Percentiles rank a stretch among this genome's conserved stretches.
Evolutionary conservation across 1,140 invertebrate species (phyloP).

Genomic region (Drosophila takahashii): DNA sequence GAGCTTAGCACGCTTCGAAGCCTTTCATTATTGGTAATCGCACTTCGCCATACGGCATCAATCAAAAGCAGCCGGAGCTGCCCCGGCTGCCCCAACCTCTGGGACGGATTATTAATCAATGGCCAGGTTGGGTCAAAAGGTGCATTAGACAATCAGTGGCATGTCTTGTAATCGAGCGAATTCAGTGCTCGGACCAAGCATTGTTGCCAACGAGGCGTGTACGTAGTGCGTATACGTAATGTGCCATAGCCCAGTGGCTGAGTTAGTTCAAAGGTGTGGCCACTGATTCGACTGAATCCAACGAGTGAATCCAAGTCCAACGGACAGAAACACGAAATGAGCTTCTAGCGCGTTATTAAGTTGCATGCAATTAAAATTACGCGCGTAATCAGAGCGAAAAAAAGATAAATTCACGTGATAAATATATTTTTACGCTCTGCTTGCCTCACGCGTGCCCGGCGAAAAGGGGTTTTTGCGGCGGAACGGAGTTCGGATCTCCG

Average conservation of each 20-base stretch:
- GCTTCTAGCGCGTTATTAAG: slow-evolving; percentile 67
- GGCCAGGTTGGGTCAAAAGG: slow-evolving; percentile 46
- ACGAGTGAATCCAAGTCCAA: not conserved
- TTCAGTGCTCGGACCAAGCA: slow-evolving; percentile 11
- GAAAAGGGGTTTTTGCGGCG: slow-evolving; percentile 2
- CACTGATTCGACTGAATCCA: slow-evolving; percentile 4
- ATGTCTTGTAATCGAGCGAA: slow-evolving; percentile 36
- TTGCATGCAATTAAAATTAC: slow-evolving; percentile 83
- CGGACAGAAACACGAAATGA: slow-evolving; percentile 25
- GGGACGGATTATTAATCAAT: slow-evolving; percentile 71
- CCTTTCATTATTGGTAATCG: slow-evolving; percentile 63
- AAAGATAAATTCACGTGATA: slow-evolving; percentile 81
- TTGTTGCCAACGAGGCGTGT: slow-evolving; percentile 24
- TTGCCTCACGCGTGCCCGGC: slow-evolving; percentile 43
- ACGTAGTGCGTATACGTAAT: slow-evolving; percentile 38
- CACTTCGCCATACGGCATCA: slow-evolving; percentile 35
- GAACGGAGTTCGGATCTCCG: slow-evolving; percentile 50
- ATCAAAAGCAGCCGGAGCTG: slow-evolving; percentile 36
- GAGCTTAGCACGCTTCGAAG: slow-evolving; percentile 26
- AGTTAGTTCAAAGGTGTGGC: slow-evolving; percentile 44
- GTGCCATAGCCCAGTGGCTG: not conserved
- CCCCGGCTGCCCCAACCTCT: slow-evolving; percentile 9
- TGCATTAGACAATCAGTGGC: slow-evolving; percentile 34
- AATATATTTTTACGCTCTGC: slow-evolving; percentile 69
- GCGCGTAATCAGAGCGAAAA: slow-evolving; percentile 81